Base-by-base conservation (phyloP, 2,113 vertebrate species). In the Pelodiscus sinensis region DNA sequence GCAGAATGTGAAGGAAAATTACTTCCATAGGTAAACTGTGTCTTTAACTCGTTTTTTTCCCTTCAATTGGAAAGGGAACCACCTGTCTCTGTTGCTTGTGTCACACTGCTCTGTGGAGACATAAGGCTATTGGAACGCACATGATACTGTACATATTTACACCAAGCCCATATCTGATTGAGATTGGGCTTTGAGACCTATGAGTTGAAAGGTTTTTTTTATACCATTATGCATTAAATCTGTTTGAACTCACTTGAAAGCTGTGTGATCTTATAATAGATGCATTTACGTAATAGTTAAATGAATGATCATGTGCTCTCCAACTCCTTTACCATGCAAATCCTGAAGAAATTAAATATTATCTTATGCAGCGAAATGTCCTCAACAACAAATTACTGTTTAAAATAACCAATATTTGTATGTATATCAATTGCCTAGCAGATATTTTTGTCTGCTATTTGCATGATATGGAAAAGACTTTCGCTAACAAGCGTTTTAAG, bases 111-210 rank as follows among this genome's bases (percentile, higher is more conserved):
- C 97, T 97, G 98, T 97, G 88, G 97, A 97, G 98, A 97, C 96
- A 81, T 12, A 2, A 93, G 85, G 95, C 97, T 96, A n/a, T 95
- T 96, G 95, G 96, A 94, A 97, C 97, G 96, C 97, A 97, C 97
- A 97, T 96, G 96, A 97, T 96, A 96, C 96, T 95, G 97, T 97
- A 97, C 96, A 95, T 97, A 97, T 98, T 98, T 98, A 97, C 96
- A 96, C 96, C 97, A 92, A 92, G 88, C 96, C 94, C 62, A 1
- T 96, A 97, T 97, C 97, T 97, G 97, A 97, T 97, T 91, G 89
- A 96, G 97, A 97, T 96, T 94, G 94, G 95, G 87, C 82, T 97
- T 96, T 5, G 88, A 97, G 95, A 96, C 96, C 97, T 88, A 81
- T 57, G 89, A 97, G 92, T 96, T 97, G 97, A 94, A 93, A 94